Percentiles rank a stretch among this genome's conserved stretches.
Conservation (phyloP, 2,113 vertebrate species). For the Paracanthobrama guichenoti region DNA sequence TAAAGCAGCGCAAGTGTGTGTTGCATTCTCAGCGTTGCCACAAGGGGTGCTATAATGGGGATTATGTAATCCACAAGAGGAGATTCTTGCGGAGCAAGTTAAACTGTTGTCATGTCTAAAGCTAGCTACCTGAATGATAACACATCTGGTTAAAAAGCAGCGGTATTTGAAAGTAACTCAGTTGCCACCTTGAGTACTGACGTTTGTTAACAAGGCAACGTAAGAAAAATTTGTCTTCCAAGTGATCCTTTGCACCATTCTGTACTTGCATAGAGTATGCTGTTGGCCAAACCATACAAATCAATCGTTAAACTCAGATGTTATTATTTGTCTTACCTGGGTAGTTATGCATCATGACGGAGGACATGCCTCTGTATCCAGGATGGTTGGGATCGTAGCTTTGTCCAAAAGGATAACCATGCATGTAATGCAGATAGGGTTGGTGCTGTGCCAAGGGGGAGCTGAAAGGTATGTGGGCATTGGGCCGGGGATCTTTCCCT, state of each 20-base stretch:
- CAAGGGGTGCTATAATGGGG: neutral
- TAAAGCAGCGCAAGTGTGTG: neutral
- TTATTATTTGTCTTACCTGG: constrained; percentile 80
- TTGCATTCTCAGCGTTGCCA: neutral
- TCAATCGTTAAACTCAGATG: neutral
- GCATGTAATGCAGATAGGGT: constrained; percentile 98
- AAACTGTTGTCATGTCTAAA: neutral
- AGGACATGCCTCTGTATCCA: constrained; percentile 93
- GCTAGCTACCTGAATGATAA: neutral
- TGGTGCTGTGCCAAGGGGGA: constrained; percentile 94
- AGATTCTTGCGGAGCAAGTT: neutral
- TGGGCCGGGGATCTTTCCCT: constrained; percentile 89
- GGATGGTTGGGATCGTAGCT: constrained; percentile 95
- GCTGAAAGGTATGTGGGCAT: constrained; percentile 91
- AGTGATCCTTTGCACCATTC: neutral
- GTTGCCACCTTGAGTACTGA: neutral
- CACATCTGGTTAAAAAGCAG: neutral
- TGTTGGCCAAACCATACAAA: neutral
- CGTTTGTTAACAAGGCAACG: neutral
- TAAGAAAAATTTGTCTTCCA: neutral
- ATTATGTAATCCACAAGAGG: neutral
- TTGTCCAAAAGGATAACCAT: constrained; percentile 96
- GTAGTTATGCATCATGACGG: constrained; percentile 99
- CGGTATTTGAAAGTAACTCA: neutral
- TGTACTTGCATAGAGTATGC: neutral